These are phyloP conservation scores for cat (Felis catus) DNA, from an alignment of 2,113 vertebrate species.

Conservation along the genomic window F.catus_Fca126_mat1.0 CM031417.1:2726001-2726500, in stretches of 20 bases:
- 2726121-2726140: background rate
- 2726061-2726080: fast-evolving
- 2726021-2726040: no score
- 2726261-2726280: conserved; percentile 27
- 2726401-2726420: background rate
- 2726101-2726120: background rate
- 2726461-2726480: background rate
- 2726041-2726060: background rate
- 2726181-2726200: background rate
- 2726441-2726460: background rate
- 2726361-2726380: no score
- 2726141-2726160: background rate
- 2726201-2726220: conserved; percentile 1
- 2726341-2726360: background rate
- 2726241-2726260: conserved; percentile 49
- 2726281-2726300: background rate
- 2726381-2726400: no score
- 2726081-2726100: background rate
- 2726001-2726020: background rate
- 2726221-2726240: background rate
- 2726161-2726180: background rate
- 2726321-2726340: background rate
- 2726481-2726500: background rate
- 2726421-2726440: background rate
- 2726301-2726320: background rate